Evolutionary conservation across 2,113 vertebrate species (phyloP).

Genomic region (Nanorana parkeri): DNA sequence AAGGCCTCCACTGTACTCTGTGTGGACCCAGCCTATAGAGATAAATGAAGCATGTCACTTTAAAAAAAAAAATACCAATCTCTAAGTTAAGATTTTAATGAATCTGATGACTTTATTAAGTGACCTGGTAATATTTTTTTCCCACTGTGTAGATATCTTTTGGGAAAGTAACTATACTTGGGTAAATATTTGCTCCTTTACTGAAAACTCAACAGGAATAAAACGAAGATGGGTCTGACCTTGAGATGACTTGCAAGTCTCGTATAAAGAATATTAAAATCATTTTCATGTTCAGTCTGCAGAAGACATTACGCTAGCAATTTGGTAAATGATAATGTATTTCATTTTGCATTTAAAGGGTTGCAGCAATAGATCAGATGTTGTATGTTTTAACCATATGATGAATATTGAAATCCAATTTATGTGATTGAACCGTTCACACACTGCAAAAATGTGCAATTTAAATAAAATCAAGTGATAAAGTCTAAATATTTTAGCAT

Average conservation of each 20-base stretch:
- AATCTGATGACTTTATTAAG: too few relatives aligned
- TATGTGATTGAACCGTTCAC: constrained; percentile 13
- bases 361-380: constrained; percentile 30
- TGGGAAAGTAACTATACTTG: background rate
- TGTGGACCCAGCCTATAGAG: too few relatives aligned
- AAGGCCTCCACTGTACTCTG: too few relatives aligned
- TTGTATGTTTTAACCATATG: constrained; percentile 39
- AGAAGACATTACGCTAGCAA: constrained; percentile 28
- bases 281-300: constrained; percentile 33
- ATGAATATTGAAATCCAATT: constrained; percentile 28
- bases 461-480: constrained; percentile 27
- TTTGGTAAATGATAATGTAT: constrained; percentile 37
- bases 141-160: constrained; percentile 13
- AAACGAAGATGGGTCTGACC: constrained; percentile 40
- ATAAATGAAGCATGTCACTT: too few relatives aligned
- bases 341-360: constrained; percentile 28
- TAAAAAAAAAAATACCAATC: too few relatives aligned
- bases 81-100: too few relatives aligned
- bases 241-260: constrained; percentile 32
- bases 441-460: constrained; percentile 27
- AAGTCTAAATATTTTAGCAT: constrained; percentile 31
- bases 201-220: constrained; percentile 35
- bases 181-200: constrained; percentile 42
- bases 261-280: constrained; percentile 26
- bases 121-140: too few relatives aligned